Conservation (phyloP, 2,888 invertebrate species). For the Drosophila rellima region DNA sequence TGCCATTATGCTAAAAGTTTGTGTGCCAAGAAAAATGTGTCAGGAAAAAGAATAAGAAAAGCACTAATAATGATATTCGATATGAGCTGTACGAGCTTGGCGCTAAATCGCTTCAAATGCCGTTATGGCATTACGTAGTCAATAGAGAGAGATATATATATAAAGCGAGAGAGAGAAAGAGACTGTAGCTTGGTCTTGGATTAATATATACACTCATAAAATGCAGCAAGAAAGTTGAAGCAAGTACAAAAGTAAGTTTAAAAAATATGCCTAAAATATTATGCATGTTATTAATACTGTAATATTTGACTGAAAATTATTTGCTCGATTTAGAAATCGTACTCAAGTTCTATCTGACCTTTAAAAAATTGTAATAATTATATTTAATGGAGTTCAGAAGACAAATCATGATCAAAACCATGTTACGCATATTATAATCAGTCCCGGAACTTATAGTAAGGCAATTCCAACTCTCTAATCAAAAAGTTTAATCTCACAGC, state of each 20-base stretch:
- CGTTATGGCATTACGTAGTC: slow-evolving; percentile 34
- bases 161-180: background rate
- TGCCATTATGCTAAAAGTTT: slow-evolving; percentile 68
- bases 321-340: too few relatives aligned
- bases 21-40: slow-evolving; percentile 50
- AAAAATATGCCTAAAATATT: background rate
- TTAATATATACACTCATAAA: slow-evolving; percentile 3
- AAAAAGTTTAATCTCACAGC: background rate
- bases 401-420: background rate
- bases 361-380: too few relatives aligned
- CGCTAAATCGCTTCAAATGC: slow-evolving; percentile 28
- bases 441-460: too few relatives aligned
- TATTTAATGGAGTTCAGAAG: background rate
- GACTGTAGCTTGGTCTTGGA: background rate
- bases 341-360: too few relatives aligned
- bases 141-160: background rate
- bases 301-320: too few relatives aligned
- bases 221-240: background rate
- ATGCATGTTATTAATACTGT: too few relatives aligned
- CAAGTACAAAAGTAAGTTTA: background rate
- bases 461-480: too few relatives aligned
- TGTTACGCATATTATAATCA: background rate
- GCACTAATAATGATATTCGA: slow-evolving; percentile 54
- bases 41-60: slow-evolving; percentile 18
- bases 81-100: slow-evolving; percentile 27